phyloP scores from a whole-genome alignment of 2,888 invertebrate species.

The Cryptus viduatorius region DNA sequence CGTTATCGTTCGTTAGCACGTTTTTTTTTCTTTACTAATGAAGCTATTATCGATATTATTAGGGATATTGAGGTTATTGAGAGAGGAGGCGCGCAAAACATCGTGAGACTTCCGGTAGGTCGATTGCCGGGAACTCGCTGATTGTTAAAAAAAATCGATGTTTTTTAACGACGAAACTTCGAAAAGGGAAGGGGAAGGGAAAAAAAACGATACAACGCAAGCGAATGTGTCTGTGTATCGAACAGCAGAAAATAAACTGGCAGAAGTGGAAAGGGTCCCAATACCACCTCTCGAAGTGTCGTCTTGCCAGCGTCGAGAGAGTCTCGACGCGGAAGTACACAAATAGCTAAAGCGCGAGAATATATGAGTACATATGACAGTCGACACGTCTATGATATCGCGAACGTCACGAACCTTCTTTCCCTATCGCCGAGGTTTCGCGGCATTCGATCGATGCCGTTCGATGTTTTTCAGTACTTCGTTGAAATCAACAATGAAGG shows the following conservation, averaged over 20 bases:
- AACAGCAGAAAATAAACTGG: neutral
- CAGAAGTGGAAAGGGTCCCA: neutral
- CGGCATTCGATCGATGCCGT: neutral
- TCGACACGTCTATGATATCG: constrained; percentile 10
- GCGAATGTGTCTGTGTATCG: too few relatives aligned
- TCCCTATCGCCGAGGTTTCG: neutral
- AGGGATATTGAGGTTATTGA: neutral
- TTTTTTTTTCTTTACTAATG: constrained; percentile 30
- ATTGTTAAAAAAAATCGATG: neutral
- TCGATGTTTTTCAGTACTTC: neutral
- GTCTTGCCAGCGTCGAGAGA: constrained; percentile 31
- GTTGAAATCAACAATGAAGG: neutral
- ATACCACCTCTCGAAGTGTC: constrained; percentile 1
- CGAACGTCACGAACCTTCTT: constrained; percentile 13
- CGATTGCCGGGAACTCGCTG: neutral
- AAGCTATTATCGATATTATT: constrained; percentile 3
- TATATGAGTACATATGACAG: constrained; percentile 56
- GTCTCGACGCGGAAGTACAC: constrained; percentile 64
- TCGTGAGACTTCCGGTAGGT: neutral
- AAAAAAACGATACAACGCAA: neutral
- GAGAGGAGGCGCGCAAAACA: constrained; percentile 2
- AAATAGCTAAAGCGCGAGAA: constrained; percentile 62
- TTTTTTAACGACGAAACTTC: neutral
- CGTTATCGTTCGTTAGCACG: constrained; percentile 48
- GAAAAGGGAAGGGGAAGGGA: neutral